Conservation (phyloP, 2,888 invertebrate genomes). For the Drosophila anomalipes region DNA sequence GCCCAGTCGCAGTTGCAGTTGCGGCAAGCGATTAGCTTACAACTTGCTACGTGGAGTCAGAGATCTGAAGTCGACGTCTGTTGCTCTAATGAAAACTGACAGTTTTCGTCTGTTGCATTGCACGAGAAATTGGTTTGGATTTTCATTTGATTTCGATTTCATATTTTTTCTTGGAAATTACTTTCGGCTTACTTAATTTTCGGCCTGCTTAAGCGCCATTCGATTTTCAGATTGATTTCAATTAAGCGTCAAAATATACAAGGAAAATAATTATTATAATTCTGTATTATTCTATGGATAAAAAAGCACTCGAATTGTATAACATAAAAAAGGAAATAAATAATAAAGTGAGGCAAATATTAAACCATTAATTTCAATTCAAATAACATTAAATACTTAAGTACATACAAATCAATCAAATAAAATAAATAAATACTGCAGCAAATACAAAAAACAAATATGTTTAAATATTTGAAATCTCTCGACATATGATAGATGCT, state of each 20-base stretch:
- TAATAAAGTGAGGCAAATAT: not conserved
- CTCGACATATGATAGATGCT: not conserved
- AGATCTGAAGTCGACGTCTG: conserved; percentile 49
- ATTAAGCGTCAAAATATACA: not conserved
- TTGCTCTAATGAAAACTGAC: conserved; percentile 78
- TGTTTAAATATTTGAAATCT: not conserved
- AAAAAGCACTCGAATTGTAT: too few species aligned
- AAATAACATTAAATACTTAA: not conserved
- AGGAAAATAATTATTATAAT: not conserved
- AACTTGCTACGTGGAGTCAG: conserved; percentile 21
- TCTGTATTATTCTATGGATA: too few species aligned
- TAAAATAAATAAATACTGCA: not conserved
- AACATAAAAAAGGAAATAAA: not conserved
- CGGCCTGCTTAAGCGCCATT: conserved; percentile 25
- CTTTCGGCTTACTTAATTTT: not conserved
- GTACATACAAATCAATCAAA: not conserved
- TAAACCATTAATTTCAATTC: not conserved
- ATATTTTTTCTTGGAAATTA: conserved; percentile 30
- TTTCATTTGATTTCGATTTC: conserved; percentile 52
- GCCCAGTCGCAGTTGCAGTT: conserved; percentile 15
- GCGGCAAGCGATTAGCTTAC: conserved; percentile 38
- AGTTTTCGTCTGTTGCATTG: conserved; percentile 66
- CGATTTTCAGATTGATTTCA: conserved; percentile 12
- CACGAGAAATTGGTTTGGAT: conserved; percentile 46
- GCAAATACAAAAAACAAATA: not conserved